Conservation (phyloP, 2,113 vertebrate genomes). For the Odobenus rosmarus region DNA sequence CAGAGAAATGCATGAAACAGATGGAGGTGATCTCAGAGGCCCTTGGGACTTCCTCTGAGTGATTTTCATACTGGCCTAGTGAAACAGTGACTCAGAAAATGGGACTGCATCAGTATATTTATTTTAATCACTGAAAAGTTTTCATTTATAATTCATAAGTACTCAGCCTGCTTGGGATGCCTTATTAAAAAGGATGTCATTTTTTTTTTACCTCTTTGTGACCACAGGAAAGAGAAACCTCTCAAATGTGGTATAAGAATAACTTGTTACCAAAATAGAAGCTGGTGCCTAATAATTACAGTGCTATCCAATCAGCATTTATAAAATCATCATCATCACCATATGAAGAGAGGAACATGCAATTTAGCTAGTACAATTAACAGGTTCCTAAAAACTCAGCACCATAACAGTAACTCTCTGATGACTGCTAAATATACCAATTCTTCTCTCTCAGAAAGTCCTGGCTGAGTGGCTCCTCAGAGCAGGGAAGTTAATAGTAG, state of each 20-base stretch:
- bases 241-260: conserved; percentile 71
- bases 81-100: conserved; percentile 42
- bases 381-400: conserved; percentile 16
- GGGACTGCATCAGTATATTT: conserved; percentile 61
- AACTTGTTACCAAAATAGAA: conserved; percentile 74
- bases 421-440: not conserved
- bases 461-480: not conserved
- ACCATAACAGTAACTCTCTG: not conserved
- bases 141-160: conserved; percentile 78
- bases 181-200: conserved; percentile 66
- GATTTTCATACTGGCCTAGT: not conserved
- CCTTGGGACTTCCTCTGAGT: not conserved
- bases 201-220: conserved; percentile 58
- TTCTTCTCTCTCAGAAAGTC: not conserved
- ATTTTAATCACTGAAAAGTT: conserved; percentile 79
- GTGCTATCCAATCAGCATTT: conserved; percentile 53
- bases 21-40: conserved; percentile 49
- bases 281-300: conserved; percentile 54
- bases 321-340: conserved; percentile 61
- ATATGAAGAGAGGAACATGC: conserved; percentile 28
- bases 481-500: not conserved
- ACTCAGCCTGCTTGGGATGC: conserved; percentile 57
- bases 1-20: not conserved
- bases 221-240: conserved; percentile 72
- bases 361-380: conserved; percentile 62